phyloP scores from a whole-genome alignment of 2,797 vertebrate species.

The Sebastes flavidus region DNA sequence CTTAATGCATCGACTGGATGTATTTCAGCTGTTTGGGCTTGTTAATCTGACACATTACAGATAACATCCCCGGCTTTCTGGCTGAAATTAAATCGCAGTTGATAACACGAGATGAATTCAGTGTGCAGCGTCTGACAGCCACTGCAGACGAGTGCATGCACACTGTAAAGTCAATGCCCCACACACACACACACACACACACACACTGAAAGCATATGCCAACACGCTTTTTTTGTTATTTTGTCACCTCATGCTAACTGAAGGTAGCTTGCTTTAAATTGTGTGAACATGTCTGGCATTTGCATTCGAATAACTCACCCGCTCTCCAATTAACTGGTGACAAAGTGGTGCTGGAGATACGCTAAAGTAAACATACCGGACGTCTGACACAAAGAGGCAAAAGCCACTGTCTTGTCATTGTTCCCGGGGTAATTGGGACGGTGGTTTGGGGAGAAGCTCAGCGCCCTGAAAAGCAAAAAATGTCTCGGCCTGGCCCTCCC shows the following conservation, averaged over 20 bases:
- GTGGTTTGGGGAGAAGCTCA: constrained; percentile 39
- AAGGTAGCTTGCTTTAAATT: constrained; percentile 58
- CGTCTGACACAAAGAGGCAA: constrained; percentile 72
- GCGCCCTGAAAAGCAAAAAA: constrained; percentile 53
- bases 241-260: constrained; percentile 35
- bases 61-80: constrained; percentile 38
- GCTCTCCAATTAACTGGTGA: constrained; percentile 80
- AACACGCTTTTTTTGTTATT: constrained; percentile 29
- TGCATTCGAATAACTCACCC: constrained; percentile 73
- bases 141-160: neutral
- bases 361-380: constrained; percentile 68
- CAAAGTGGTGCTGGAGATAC: constrained; percentile 69
- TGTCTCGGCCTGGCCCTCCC: constrained; percentile 33
- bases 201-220: neutral
- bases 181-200: neutral
- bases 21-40: constrained; percentile 34
- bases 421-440: constrained; percentile 71
- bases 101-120: constrained; percentile 40
- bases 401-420: constrained; percentile 69
- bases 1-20: constrained; percentile 35
- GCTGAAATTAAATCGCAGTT: constrained; percentile 47
- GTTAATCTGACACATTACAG: constrained; percentile 58
- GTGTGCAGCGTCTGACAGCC: constrained; percentile 11
- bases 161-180: neutral
- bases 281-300: constrained; percentile 64